phyloP scores from a whole-genome alignment of 1,140 invertebrate species.

The Drosophila melanogaster region DNA sequence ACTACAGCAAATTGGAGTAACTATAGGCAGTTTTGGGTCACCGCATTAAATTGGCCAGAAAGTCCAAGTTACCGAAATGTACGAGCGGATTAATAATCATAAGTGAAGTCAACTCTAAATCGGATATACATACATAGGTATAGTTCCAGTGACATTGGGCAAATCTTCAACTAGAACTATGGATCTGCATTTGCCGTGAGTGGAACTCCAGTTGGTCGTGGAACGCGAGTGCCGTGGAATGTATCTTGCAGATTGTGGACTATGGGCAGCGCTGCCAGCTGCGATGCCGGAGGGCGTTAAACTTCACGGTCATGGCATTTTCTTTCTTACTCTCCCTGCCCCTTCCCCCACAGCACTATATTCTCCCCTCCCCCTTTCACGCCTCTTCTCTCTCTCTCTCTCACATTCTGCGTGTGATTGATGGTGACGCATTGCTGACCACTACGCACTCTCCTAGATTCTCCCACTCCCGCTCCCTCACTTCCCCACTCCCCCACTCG shows the following conservation, averaged over 20 bases:
- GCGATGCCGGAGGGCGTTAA: constrained; percentile 77
- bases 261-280: constrained; percentile 11
- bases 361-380: constrained; percentile 26
- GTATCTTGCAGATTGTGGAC: constrained; percentile 26
- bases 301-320: constrained; percentile 84
- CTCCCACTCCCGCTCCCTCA: background rate
- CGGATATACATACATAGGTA: too few relatives aligned
- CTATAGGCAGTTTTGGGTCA: too few relatives aligned
- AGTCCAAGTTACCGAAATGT: background rate
- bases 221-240: constrained; percentile 17
- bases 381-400: constrained; percentile 22
- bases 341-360: constrained; percentile 9
- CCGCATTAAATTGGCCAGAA: too few relatives aligned
- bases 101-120: background rate
- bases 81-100: background rate
- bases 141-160: background rate
- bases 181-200: background rate
- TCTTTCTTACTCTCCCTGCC: constrained; percentile 52
- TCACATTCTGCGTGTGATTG: constrained; percentile 61
- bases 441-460: constrained; percentile 50
- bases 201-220: background rate
- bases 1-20: too few relatives aligned
- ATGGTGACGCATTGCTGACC: constrained; percentile 77
- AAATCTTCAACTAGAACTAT: background rate
- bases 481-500: background rate